Conservation (phyloP, 2,113 vertebrate species). For the Gymnorhina tibicen region DNA sequence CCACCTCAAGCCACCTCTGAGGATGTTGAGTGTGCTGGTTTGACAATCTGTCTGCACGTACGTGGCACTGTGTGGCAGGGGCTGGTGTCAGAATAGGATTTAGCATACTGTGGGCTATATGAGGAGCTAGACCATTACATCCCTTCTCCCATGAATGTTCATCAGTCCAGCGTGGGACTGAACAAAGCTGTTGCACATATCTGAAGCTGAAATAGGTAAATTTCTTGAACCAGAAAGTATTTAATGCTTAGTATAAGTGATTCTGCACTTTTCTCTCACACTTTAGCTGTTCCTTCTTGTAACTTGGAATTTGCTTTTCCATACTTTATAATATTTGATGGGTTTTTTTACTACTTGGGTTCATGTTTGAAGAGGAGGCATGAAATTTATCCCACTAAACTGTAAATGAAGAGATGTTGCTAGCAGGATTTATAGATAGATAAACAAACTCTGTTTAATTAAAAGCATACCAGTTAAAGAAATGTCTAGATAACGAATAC, state of each 20-base stretch:
- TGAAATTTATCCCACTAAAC: background rate
- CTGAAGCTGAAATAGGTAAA: background rate
- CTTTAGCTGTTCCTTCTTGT: background rate
- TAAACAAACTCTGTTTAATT: background rate
- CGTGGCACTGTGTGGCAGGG: rapidly evolving
- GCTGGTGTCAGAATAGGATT: background rate
- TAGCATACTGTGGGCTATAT: background rate
- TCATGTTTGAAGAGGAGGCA: background rate
- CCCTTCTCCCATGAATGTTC: background rate
- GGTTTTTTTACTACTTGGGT: background rate
- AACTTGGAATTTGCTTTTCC: background rate
- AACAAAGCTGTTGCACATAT: background rate
- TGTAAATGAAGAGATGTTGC: background rate
- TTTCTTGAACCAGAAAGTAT: background rate
- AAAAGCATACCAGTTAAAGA: background rate
- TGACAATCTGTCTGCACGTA: background rate
- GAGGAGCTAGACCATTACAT: background rate
- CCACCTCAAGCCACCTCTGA: background rate
- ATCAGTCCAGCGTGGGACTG: background rate
- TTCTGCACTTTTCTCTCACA: background rate
- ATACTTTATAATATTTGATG: background rate
- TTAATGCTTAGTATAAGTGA: background rate
- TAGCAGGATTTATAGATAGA: background rate
- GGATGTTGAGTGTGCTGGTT: background rate
- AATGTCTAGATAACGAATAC: background rate